These are phyloP conservation scores for Cheumatopsyche charites DNA, from an alignment of 1,140 invertebrate species.

Conservation along the genomic window DNA sequence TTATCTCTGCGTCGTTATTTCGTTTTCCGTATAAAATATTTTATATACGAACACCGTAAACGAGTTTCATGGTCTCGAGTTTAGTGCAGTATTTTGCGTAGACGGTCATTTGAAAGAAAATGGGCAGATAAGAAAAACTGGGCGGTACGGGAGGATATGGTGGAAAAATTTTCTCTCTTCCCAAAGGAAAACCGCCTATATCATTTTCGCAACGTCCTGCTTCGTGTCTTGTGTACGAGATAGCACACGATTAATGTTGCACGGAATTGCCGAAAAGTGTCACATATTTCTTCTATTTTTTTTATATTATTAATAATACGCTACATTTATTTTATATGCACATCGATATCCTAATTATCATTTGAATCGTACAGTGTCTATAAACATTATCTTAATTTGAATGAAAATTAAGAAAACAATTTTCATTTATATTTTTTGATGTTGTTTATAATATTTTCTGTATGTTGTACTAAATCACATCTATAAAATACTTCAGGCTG, in stretches of 20 bases:
- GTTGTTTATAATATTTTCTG: too few species aligned
- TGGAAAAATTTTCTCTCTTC: background rate
- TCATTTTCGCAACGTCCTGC: conserved; percentile 8
- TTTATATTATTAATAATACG: too few species aligned
- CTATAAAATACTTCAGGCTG: too few species aligned
- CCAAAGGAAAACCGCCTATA: background rate
- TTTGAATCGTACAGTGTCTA: too few species aligned
- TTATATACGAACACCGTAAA: background rate
- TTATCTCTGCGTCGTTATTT: background rate
- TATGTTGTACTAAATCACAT: too few species aligned
- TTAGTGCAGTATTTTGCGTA: conserved; percentile 3
- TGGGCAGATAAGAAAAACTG: background rate
- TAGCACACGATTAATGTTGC: conserved; percentile 2
- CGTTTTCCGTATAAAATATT: too few species aligned
- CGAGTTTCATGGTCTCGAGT: conserved; percentile 3
- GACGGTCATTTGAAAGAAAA: conserved; percentile 21
- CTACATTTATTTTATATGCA: too few species aligned
- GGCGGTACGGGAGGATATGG: background rate
- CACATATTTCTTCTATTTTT: too few species aligned
- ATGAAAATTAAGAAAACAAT: too few species aligned
- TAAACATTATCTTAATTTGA: too few species aligned
- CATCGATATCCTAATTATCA: too few species aligned
- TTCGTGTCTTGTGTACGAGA: background rate
- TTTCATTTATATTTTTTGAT: too few species aligned
- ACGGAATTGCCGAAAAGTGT: background rate